These are phyloP conservation scores for Agrilus planipennis DNA, from an alignment of 1,140 invertebrate species.

Conservation along the genomic window DNA sequence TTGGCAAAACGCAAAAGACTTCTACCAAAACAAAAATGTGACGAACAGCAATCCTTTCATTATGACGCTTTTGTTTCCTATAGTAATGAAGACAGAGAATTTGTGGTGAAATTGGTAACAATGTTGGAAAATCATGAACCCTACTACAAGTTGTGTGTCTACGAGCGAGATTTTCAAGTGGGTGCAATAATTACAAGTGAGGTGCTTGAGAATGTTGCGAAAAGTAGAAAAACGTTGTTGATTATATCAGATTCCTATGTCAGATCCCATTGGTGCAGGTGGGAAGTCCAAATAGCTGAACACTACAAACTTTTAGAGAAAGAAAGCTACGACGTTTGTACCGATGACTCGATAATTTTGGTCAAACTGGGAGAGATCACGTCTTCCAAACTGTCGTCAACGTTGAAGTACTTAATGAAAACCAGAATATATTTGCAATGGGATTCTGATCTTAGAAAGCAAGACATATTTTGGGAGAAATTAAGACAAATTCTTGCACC, in stretches of 20 bases:
- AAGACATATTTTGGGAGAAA: constrained; percentile 41
- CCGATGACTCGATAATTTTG: constrained; percentile 44
- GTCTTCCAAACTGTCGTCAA: constrained; percentile 40
- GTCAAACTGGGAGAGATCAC: constrained; percentile 45
- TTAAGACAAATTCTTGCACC: constrained; percentile 27
- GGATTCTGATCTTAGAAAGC: constrained; percentile 35
- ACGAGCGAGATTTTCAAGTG: constrained; percentile 52
- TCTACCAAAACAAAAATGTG: constrained; percentile 3
- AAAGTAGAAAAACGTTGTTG: constrained; percentile 47
- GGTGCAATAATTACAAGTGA: constrained; percentile 48
- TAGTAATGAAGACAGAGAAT: constrained; percentile 47
- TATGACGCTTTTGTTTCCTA: constrained; percentile 59
- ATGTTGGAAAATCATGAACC: constrained; percentile 43
- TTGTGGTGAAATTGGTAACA: constrained; percentile 43
- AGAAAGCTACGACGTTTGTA: constrained; percentile 29
- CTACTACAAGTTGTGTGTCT: constrained; percentile 47
- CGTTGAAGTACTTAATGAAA: constrained; percentile 44
- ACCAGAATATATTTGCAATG: constrained; percentile 50
- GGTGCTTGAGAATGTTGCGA: constrained; percentile 44
- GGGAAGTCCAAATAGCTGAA: constrained; percentile 50
- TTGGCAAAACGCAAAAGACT: constrained; percentile 1
- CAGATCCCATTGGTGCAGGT: constrained; percentile 52
- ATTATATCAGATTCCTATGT: constrained; percentile 52
- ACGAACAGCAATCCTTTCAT: constrained; percentile 32
- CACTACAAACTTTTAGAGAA: constrained; percentile 40